A percentile compares a stretch with the other conserved stretches of the same genome.
phyloP scores from a whole-genome alignment of 2,797 vertebrate genomes.

The Labroides dimidiatus region DNA sequence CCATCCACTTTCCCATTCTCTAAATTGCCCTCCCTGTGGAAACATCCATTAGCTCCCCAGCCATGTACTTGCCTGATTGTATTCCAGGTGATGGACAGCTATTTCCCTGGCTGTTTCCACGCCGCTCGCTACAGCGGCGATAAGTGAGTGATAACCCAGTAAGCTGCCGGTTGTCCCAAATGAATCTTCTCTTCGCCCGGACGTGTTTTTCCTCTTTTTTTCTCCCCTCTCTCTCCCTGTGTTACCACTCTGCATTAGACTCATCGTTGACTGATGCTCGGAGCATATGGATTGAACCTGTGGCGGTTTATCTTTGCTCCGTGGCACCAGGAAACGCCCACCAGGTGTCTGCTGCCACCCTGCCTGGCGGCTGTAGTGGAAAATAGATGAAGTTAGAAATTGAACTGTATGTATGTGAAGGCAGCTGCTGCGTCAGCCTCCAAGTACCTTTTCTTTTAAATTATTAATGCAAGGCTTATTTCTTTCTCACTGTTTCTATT shows the following conservation, averaged over 20 bases:
- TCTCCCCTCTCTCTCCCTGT: not conserved
- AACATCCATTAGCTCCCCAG: constrained; percentile 73
- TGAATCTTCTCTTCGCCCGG: constrained; percentile 47
- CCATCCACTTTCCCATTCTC: constrained; percentile 65
- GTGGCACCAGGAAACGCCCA: constrained; percentile 33
- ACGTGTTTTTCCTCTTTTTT: constrained; percentile 24
- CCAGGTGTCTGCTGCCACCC: constrained; percentile 33
- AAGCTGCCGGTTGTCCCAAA: constrained; percentile 49
- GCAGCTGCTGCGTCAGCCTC: constrained; percentile 68
- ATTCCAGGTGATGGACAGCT: constrained; percentile 70
- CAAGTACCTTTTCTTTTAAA: constrained; percentile 52
- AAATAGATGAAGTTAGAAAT: constrained; percentile 64
- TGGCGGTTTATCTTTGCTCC: constrained; percentile 55
- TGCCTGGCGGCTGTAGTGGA: constrained; percentile 45
- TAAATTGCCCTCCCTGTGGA: constrained; percentile 72
- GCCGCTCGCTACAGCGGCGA: constrained; percentile 39
- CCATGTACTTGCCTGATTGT: constrained; percentile 64
- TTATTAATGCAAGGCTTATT: constrained; percentile 67
- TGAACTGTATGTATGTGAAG: constrained; percentile 52
- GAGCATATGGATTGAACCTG: constrained; percentile 49
- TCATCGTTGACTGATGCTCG: constrained; percentile 63
- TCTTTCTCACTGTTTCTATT: constrained; percentile 34
- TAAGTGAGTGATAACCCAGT: constrained; percentile 72
- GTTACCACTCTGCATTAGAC: constrained; percentile 46
- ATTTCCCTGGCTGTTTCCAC: constrained; percentile 55